Percentiles rank a stretch among this genome's conserved stretches.
These are phyloP conservation scores for Umimayanthus kanabou DNA, from an alignment of 92 coral and sea anemone genomes.

Conservation along the genomic window DNA sequence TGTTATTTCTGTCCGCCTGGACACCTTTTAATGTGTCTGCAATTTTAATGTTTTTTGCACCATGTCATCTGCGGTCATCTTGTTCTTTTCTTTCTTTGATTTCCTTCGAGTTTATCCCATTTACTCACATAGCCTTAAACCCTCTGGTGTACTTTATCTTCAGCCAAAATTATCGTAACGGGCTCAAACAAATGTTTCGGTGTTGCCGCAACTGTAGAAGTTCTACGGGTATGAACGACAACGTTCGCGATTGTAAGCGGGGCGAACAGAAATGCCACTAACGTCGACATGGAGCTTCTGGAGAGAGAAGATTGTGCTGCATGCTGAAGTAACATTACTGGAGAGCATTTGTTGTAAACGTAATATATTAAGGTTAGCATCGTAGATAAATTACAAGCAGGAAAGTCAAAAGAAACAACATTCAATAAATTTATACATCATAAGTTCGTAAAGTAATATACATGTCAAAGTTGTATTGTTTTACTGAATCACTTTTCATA, in stretches of 20 bases:
- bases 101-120: slow-evolving; percentile 22
- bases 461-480: too few species aligned
- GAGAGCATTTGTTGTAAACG: too few species aligned
- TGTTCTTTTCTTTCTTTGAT: neutral
- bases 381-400: too few species aligned
- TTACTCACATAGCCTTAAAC: slow-evolving; percentile 14
- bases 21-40: slow-evolving; percentile 16
- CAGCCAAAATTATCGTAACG: slow-evolving; percentile 7
- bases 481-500: too few species aligned
- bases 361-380: too few species aligned
- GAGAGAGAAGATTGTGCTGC: too few species aligned
- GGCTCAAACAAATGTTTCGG: neutral
- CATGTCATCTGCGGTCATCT: neutral
- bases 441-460: too few species aligned
- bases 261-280: neutral
- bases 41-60: neutral
- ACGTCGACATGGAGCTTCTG: too few species aligned
- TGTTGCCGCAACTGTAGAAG: neutral
- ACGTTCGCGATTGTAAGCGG: neutral
- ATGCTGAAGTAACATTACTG: too few species aligned
- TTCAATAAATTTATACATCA: too few species aligned
- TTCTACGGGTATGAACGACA: neutral
- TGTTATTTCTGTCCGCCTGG: neutral
- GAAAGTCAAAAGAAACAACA: too few species aligned
- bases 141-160: slow-evolving; percentile 13